Percentiles rank a stretch among this genome's conserved stretches.
phyloP scores from a whole-genome alignment of 1,140 invertebrate genomes.

The Parasteatoda tepidariorum region DNA sequence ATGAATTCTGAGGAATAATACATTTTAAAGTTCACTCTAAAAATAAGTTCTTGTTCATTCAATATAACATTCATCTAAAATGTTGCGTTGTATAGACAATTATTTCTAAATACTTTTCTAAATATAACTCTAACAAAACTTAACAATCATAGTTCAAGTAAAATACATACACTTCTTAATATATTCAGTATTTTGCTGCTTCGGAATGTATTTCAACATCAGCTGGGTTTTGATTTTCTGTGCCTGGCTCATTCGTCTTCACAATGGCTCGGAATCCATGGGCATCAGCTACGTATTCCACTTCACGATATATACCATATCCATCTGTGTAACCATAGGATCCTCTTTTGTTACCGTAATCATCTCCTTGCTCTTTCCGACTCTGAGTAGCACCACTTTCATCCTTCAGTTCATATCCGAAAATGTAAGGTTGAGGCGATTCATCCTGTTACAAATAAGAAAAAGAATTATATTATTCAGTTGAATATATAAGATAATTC shows the following conservation, averaged over 20 bases:
- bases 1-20: too few species aligned
- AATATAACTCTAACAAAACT: too few species aligned
- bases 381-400: conserved; percentile 39
- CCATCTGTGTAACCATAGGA: conserved; percentile 40
- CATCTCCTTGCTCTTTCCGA: conserved; percentile 39
- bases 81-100: neutral
- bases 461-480: neutral
- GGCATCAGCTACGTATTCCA: conserved; percentile 32
- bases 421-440: conserved; percentile 35
- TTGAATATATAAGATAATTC: neutral
- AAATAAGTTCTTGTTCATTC: too few species aligned
- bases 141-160: too few species aligned
- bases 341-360: conserved; percentile 36
- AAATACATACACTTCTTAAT: too few species aligned
- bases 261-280: conserved; percentile 31
- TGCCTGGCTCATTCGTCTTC: conserved; percentile 44
- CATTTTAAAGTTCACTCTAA: too few species aligned
- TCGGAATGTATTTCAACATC: conserved; percentile 35
- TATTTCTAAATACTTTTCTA: too few species aligned
- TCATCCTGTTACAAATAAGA: neutral
- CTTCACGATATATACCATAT: conserved; percentile 35
- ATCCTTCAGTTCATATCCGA: conserved; percentile 31
- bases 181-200: conserved; percentile 12
- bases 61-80: neutral
- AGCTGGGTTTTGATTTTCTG: conserved; percentile 19